Percentiles rank a stretch among this genome's conserved stretches.
Conservation (phyloP, 30 jellyfish, hydroid and myxozoan genomes). For the Turritopsis dohrnii region DNA sequence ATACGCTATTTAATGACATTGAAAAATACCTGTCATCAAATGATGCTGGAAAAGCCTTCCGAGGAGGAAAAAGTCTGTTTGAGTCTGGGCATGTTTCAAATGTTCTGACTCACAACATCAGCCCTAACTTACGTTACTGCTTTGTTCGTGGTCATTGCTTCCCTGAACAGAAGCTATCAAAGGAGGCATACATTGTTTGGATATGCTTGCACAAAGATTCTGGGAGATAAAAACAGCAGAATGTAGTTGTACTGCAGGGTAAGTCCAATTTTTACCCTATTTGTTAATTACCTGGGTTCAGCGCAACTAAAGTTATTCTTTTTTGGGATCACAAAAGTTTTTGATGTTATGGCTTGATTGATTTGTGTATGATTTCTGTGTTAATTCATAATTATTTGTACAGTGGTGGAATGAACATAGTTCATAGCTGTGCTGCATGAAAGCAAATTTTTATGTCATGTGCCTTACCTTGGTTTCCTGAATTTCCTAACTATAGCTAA, state of each 20-base stretch:
- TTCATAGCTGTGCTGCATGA: too few species aligned
- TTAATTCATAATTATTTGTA: too few species aligned
- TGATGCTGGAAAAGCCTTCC: constrained; percentile 32
- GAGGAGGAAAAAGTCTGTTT: constrained; percentile 35
- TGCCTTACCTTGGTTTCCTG: too few species aligned
- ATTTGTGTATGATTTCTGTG: too few species aligned
- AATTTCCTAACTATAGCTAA: too few species aligned
- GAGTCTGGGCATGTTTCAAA: constrained; percentile 32
- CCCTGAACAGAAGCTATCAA: constrained; percentile 33
- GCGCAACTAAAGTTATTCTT: too few species aligned
- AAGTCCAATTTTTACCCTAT: too few species aligned
- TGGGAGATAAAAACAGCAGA: neutral
- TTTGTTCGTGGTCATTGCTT: constrained; percentile 36
- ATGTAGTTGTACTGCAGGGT: constrained; percentile 2
- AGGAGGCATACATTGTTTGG: constrained; percentile 45
- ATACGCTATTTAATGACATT: neutral
- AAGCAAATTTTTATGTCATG: too few species aligned
- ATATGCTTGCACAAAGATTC: constrained; percentile 14
- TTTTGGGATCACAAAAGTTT: too few species aligned
- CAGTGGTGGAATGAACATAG: too few species aligned
- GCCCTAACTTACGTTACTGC: constrained; percentile 16
- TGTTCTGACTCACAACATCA: constrained; percentile 10
- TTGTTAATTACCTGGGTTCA: too few species aligned
- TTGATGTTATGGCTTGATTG: too few species aligned
- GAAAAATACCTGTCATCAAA: neutral